A percentile compares a stretch with the other conserved stretches of the same genome.
These are phyloP conservation scores for Azorinus chamasolen DNA, from an alignment of 2,888 invertebrate species.

Conservation along the genomic window DNA sequence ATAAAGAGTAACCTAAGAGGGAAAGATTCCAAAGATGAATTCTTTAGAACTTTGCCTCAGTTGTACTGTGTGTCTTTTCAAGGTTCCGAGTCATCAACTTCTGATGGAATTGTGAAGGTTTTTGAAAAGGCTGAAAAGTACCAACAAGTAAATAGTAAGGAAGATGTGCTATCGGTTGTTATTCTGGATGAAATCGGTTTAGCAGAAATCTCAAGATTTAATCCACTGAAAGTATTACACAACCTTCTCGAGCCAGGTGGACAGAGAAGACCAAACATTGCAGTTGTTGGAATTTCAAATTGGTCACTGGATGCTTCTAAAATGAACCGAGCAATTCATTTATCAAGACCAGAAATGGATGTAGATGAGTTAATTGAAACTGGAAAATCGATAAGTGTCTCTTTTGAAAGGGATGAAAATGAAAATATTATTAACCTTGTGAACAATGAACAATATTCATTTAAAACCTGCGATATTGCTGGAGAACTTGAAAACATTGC, in stretches of 20 bases:
- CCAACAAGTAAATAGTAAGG: constrained; percentile 56
- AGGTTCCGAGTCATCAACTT: constrained; percentile 77
- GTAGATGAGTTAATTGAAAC: constrained; percentile 70
- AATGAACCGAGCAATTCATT: constrained; percentile 79
- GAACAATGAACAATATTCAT: background rate
- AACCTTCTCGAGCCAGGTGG: constrained; percentile 72
- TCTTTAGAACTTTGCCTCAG: constrained; percentile 67
- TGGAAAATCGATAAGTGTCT: constrained; percentile 65
- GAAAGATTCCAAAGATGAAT: constrained; percentile 69
- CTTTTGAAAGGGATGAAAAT: constrained; percentile 13
- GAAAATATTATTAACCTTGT: background rate
- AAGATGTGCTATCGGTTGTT: constrained; percentile 72
- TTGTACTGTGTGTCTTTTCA: constrained; percentile 74
- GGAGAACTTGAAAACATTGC: constrained; percentile 44
- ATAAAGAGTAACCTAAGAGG: constrained; percentile 73
- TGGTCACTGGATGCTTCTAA: constrained; percentile 80
- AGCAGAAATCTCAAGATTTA: constrained; percentile 76
- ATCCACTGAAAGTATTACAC: constrained; percentile 78
- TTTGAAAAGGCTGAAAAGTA: constrained; percentile 75
- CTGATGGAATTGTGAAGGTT: constrained; percentile 76
- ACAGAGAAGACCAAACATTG: constrained; percentile 66
- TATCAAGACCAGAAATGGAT: constrained; percentile 76
- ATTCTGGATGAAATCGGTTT: constrained; percentile 79
- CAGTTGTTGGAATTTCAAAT: constrained; percentile 78
- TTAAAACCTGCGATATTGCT: constrained; percentile 10